These are phyloP conservation scores for Epinotia nisella DNA, from an alignment of 2,888 invertebrate genomes.

Conservation along the genomic window DNA sequence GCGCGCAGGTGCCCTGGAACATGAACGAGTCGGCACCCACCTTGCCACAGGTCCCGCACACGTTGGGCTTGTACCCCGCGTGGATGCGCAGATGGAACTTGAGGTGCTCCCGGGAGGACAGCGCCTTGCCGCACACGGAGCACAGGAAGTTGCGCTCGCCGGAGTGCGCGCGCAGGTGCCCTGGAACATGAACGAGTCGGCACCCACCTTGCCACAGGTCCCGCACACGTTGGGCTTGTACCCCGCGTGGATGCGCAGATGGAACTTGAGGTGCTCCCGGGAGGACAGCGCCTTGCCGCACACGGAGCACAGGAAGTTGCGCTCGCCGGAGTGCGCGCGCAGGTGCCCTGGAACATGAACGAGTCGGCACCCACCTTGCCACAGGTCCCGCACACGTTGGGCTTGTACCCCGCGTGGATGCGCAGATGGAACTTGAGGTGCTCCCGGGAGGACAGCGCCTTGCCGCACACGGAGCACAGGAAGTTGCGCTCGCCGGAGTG, in stretches of 20 bases:
- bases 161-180: no score
- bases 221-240: conserved; percentile 86
- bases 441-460: neutral
- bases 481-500: no score
- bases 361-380: neutral
- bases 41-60: conserved; percentile 84
- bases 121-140: conserved; percentile 86
- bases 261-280: conserved; percentile 81
- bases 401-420: conserved; percentile 86
- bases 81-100: conserved; percentile 86
- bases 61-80: conserved; percentile 86
- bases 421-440: conserved; percentile 86
- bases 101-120: conserved; percentile 84
- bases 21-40: no score
- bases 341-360: no score
- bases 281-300: no score
- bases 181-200: no score
- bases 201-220: neutral
- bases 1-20: no score
- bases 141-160: conserved; percentile 59
- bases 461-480: conserved; percentile 61
- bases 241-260: conserved; percentile 86
- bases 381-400: conserved; percentile 79
- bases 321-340: no score
- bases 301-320: conserved; percentile 70